Conservation (phyloP, 2,888 invertebrate species). For the Calliphora vomitoria region DNA sequence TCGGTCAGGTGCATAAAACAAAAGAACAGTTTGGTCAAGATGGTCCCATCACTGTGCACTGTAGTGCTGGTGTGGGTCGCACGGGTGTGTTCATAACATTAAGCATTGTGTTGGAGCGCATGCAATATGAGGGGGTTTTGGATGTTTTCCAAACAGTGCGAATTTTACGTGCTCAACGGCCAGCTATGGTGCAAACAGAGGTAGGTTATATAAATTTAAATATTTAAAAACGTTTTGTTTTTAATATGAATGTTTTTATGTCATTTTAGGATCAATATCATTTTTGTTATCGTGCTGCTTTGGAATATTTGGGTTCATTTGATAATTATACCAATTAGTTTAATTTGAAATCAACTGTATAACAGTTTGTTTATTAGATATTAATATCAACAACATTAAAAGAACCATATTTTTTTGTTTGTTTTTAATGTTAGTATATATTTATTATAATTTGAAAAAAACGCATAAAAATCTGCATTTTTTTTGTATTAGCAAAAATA, state of each 20-base stretch:
- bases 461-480: constrained; percentile 22
- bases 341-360: constrained; percentile 66
- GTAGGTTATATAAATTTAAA: constrained; percentile 85
- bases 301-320: constrained; percentile 99
- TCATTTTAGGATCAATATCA: constrained; percentile 97
- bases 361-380: constrained; percentile 63
- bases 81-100: constrained; percentile 99
- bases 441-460: constrained; percentile 36
- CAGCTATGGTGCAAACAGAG: constrained; percentile 99
- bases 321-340: constrained; percentile 95
- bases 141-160: constrained; percentile 99
- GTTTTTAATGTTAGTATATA: constrained; percentile 4
- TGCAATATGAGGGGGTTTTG: constrained; percentile 99
- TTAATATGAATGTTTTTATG: constrained; percentile 3
- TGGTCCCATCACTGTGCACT: constrained; percentile 99
- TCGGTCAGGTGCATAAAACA: constrained; percentile 99
- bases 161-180: constrained; percentile 98
- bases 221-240: constrained; percentile 6
- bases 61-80: constrained; percentile 99
- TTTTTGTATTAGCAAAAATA: background rate
- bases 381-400: background rate
- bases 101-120: constrained; percentile 98
- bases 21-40: constrained; percentile 99
- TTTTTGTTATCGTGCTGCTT: constrained; percentile 99
- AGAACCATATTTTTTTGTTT: constrained; percentile 24